A percentile compares a stretch with the other conserved stretches of the same genome.
phyloP scores from a whole-genome alignment of 2,888 invertebrate species.

The Psylliodes chrysocephalus region DNA sequence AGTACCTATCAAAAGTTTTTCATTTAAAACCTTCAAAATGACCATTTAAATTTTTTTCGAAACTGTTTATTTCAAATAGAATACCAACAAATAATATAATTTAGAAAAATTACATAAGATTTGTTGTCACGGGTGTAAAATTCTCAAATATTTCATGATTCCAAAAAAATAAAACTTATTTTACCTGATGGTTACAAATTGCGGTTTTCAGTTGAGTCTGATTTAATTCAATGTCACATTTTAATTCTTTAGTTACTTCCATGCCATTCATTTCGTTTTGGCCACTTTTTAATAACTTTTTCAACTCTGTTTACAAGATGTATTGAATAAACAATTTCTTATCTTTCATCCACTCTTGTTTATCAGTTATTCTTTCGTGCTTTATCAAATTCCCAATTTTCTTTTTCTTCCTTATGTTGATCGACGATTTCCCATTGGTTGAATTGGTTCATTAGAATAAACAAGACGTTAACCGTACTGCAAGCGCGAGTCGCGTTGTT shows the following conservation, averaged over 20 bases:
- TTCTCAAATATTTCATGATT: no score
- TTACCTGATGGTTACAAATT: constrained; percentile 64
- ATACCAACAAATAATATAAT: no score
- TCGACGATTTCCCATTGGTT: neutral
- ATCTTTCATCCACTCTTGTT: neutral
- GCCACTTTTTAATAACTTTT: constrained; percentile 6
- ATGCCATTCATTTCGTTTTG: constrained; percentile 55
- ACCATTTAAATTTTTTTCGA: no score
- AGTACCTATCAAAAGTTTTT: no score
- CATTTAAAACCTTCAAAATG: no score
- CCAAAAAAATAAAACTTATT: no score
- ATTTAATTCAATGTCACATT: constrained; percentile 59
- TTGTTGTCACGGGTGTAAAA: no score
- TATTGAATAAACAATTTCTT: constrained; percentile 1
- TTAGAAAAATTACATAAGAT: no score
- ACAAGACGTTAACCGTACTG: no score
- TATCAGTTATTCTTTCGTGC: neutral
- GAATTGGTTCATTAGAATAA: no score
- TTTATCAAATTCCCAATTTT: neutral
- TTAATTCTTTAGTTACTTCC: constrained; percentile 61
- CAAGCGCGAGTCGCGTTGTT: no score
- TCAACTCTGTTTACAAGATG: neutral
- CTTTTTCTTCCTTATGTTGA: neutral
- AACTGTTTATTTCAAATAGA: no score
- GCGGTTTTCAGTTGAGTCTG: constrained; percentile 62